Evolutionary conservation across 2,113 vertebrate species (phyloP), one percentile per base, ranked within the genome.

Genomic region (Amphiprion percula): DNA sequence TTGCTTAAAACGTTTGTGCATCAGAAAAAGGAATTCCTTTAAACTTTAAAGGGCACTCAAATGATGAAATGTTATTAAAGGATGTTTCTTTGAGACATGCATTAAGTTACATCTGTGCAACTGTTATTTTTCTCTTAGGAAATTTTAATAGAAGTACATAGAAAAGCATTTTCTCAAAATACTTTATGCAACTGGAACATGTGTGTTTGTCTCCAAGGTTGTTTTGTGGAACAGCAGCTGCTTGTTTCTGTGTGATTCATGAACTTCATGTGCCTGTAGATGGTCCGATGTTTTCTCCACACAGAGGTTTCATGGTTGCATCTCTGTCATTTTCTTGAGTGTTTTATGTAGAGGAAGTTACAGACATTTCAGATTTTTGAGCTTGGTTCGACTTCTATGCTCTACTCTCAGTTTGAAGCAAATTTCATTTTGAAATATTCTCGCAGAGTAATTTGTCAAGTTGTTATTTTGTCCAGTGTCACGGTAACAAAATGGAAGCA

Each of bases 341-440:
- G 71, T 79, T 82, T 85, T 46, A 73, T 65, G 50, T 41, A 67
- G 53, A 86, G 65, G 64, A 50, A 74, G 53, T 78, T 66, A 61
- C 14, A 49, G 2, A 64, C 55, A 75, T 85, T 84, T 87, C 24
- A 59, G 53, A 71, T 56, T 74, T 68, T 62, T 79, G 6, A 73
- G 77, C 60, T 49, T 62, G 50, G 15, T 68, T 15, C 75, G 71
- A 81, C 53, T 67, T 50, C 37, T 55, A 9, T 68, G 59, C 37
- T 79, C 44, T 50, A 16, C 47, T 75, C 23, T 69, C 10, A 53
- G 52, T 78, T 75, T 61, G 37, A 87, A 91, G 83, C 79, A 87
- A 86, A 86, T 56, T 39, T 80, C 10, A 64, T 66, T 82, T 85
- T 70, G 19, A 68, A 82, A 81, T 69, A 70, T 68, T 74, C 67